phyloP scores from a whole-genome alignment of 2,797 vertebrate genomes.

The Fistularia tabacaria region DNA sequence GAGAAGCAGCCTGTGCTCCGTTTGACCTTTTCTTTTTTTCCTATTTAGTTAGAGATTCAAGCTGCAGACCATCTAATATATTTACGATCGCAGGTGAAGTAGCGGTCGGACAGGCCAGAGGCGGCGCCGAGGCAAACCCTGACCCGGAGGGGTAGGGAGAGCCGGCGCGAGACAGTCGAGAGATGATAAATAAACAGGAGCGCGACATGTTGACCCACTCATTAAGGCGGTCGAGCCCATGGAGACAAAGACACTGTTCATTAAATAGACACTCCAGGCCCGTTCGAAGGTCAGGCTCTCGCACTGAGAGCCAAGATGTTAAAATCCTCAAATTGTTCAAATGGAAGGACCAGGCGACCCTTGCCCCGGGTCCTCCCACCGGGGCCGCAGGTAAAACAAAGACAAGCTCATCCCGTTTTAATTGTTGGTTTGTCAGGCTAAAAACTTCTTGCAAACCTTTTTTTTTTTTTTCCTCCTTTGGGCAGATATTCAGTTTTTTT shows the following conservation, averaged over 20 bases:
- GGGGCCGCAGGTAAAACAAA: slow-evolving; percentile 9
- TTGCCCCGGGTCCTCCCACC: slow-evolving; percentile 4
- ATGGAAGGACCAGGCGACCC: not conserved
- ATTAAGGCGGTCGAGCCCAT: slow-evolving; percentile 51
- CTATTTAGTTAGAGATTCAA: slow-evolving; percentile 2
- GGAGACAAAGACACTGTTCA: slow-evolving; percentile 53
- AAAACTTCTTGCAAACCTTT: slow-evolving; percentile 8
- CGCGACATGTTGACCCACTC: slow-evolving; percentile 44
- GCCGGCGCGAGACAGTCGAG: slow-evolving; percentile 25
- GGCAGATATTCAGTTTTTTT: not conserved
- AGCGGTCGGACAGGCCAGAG: slow-evolving; percentile 27
- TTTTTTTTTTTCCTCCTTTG: not conserved
- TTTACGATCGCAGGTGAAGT: too few relatives aligned
- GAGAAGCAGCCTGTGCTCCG: slow-evolving; percentile 1
- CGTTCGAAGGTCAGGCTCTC: slow-evolving; percentile 51
- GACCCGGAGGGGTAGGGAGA: slow-evolving; percentile 8
- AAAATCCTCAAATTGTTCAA: slow-evolving; percentile 25
- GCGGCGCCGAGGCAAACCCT: slow-evolving; percentile 36
- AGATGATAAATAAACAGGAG: slow-evolving; percentile 47
- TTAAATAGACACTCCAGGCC: slow-evolving; percentile 59
- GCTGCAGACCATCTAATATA: slow-evolving; percentile 5
- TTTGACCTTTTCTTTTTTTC: not conserved
- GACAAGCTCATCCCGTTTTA: slow-evolving; percentile 2
- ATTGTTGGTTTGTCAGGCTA: slow-evolving; percentile 2
- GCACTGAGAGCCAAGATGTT: slow-evolving; percentile 29